Percentiles rank a stretch among this genome's conserved stretches.
These are phyloP conservation scores for Drosophila picticornis DNA, from an alignment of 2,888 invertebrate genomes.

Conservation along the genomic window DNA sequence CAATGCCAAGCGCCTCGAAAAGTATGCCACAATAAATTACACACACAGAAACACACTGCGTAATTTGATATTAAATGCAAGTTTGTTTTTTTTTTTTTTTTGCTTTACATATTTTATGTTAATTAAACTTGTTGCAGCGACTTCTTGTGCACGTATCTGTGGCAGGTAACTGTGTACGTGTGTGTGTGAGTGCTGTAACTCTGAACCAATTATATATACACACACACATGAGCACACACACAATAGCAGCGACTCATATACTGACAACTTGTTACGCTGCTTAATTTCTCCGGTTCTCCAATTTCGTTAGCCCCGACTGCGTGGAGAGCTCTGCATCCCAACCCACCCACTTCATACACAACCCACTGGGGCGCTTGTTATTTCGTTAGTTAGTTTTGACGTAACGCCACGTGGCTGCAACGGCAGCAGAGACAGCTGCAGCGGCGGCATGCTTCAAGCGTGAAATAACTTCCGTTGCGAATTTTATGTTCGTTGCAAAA, in stretches of 20 bases:
- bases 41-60: slow-evolving; percentile 1
- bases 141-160: slow-evolving; percentile 43
- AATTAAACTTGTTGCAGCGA: slow-evolving; percentile 77
- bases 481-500: slow-evolving; percentile 79
- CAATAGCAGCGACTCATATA: slow-evolving; percentile 22
- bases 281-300: slow-evolving; percentile 60
- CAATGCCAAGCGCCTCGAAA: slow-evolving; percentile 26
- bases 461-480: slow-evolving; percentile 83
- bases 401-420: slow-evolving; percentile 27
- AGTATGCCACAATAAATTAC: slow-evolving; percentile 48
- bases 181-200: slow-evolving; percentile 48
- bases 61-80: slow-evolving; percentile 65
- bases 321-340: slow-evolving; percentile 5
- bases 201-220: slow-evolving; percentile 71
- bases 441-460: slow-evolving; percentile 63
- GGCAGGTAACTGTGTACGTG: slow-evolving; percentile 18
- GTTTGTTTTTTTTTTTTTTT: slow-evolving; percentile 27
- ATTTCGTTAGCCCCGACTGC: slow-evolving; percentile 12
- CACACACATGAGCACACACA: slow-evolving; percentile 12
- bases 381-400: slow-evolving; percentile 78
- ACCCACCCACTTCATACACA: slow-evolving; percentile 6
- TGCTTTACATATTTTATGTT: slow-evolving; percentile 74
- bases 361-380: slow-evolving; percentile 49
- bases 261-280: slow-evolving; percentile 71
- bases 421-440: slow-evolving; percentile 9